These are phyloP conservation scores for Pseudomugil gertrudae DNA, from an alignment of 2,797 vertebrate genomes.

Conservation along the genomic window DNA sequence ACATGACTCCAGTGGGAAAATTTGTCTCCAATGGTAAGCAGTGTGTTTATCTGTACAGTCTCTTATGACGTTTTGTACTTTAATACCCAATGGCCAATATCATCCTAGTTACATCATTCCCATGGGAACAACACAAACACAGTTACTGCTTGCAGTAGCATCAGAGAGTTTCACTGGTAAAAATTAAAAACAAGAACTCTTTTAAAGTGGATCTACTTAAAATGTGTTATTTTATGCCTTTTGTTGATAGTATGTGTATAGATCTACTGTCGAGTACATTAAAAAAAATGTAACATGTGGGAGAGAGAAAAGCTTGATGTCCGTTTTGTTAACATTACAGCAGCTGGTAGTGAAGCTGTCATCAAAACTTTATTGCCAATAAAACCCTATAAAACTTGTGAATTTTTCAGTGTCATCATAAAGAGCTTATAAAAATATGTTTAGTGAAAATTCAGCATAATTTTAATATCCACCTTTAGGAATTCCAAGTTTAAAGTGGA, in stretches of 20 bases:
- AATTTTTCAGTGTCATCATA: too few species aligned
- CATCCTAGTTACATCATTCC: slow-evolving; percentile 72
- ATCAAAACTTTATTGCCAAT: slow-evolving; percentile 5
- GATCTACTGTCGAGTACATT: neutral
- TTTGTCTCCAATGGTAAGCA: slow-evolving; percentile 70
- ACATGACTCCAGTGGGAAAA: slow-evolving; percentile 72
- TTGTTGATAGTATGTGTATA: neutral
- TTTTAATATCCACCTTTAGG: slow-evolving; percentile 2
- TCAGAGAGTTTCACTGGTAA: slow-evolving; percentile 33
- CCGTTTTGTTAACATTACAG: neutral
- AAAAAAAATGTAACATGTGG: neutral
- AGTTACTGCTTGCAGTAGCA: too few species aligned
- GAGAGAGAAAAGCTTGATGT: neutral
- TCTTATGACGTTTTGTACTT: slow-evolving; percentile 68
- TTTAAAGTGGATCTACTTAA: neutral
- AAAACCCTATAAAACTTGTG: neutral
- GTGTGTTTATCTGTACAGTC: slow-evolving; percentile 62
- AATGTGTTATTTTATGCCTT: neutral
- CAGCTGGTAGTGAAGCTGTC: neutral
- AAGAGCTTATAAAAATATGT: slow-evolving; percentile 9
- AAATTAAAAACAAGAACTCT: neutral
- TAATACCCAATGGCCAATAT: slow-evolving; percentile 70
- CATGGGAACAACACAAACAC: slow-evolving; percentile 36
- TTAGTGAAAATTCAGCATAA: slow-evolving; percentile 28
- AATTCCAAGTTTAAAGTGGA: slow-evolving; percentile 20